Percentiles rank a stretch among this genome's conserved stretches.
phyloP scores from a whole-genome alignment of 2,888 invertebrate species.

The Ellobium chinense region DNA sequence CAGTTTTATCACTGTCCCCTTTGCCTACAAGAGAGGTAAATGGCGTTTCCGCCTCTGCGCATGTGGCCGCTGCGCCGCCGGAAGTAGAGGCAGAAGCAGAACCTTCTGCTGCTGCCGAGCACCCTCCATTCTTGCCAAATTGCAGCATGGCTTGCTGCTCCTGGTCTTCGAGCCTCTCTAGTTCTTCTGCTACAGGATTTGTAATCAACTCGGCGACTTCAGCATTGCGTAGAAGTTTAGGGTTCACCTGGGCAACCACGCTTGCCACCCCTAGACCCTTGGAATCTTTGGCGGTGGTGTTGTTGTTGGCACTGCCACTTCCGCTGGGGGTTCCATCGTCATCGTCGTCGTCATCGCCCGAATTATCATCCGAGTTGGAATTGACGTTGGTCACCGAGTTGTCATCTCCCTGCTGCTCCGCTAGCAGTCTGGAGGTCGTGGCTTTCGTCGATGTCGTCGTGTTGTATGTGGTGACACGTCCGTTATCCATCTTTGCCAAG shows the following conservation, averaged over 20 bases:
- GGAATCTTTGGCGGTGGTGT: slow-evolving; percentile 15
- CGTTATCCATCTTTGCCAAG: slow-evolving; percentile 70
- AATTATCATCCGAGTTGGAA: slow-evolving; percentile 68
- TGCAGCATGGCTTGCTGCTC: slow-evolving; percentile 40
- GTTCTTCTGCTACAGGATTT: slow-evolving; percentile 86
- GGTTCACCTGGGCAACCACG: slow-evolving; percentile 25
- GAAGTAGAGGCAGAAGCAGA: slow-evolving; percentile 43
- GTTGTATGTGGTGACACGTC: slow-evolving; percentile 69
- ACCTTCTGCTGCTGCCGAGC: slow-evolving; percentile 1
- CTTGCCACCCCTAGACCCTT: not conserved
- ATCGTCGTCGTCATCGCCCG: slow-evolving; percentile 68
- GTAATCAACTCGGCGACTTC: slow-evolving; percentile 92
- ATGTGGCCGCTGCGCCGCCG: slow-evolving; percentile 34
- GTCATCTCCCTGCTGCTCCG: slow-evolving; percentile 5
- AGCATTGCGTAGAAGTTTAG: slow-evolving; percentile 81
- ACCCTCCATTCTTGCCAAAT: slow-evolving; percentile 39
- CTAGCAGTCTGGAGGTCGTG: slow-evolving; percentile 47
- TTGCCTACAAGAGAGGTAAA: slow-evolving; percentile 53
- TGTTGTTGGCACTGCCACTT: slow-evolving; percentile 36
- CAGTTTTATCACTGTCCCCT: slow-evolving; percentile 23
- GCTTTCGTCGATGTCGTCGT: slow-evolving; percentile 60
- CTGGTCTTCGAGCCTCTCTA: slow-evolving; percentile 53
- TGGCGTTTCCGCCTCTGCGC: slow-evolving; percentile 60
- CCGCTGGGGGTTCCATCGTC: slow-evolving; percentile 72
- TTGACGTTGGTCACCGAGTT: slow-evolving; percentile 59